Evolutionary conservation across 2,888 invertebrate genomes (phyloP).

Genomic region (Himalopsyche anomala): DNA sequence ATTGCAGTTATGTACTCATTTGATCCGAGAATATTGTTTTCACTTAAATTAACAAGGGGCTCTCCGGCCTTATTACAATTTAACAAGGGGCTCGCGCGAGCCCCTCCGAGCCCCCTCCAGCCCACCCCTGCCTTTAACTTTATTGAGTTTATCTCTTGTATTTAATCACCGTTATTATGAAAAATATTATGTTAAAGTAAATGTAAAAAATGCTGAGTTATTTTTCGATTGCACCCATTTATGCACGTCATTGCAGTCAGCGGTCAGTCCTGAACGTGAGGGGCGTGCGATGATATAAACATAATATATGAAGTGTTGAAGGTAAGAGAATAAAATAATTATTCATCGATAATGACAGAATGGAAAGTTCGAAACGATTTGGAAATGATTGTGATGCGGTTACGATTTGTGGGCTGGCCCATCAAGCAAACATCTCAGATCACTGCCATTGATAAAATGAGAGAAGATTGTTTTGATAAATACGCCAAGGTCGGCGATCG

Average conservation of each 20-base stretch:
- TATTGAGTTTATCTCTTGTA: too few relatives aligned
- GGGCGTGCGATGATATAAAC: conserved; percentile 20
- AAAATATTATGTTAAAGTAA: too few relatives aligned
- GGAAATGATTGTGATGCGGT: conserved; percentile 25
- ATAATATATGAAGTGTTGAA: conserved; percentile 30
- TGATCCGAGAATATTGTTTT: too few relatives aligned
- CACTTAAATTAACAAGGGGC: too few relatives aligned
- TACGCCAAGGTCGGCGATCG: background rate
- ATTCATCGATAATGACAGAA: conserved; percentile 44
- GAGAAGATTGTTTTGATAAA: background rate
- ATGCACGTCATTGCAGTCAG: background rate
- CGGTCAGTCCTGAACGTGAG: background rate
- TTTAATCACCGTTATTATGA: too few relatives aligned
- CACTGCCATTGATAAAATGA: background rate
- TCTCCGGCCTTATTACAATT: too few relatives aligned
- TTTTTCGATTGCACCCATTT: background rate
- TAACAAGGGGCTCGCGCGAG: too few relatives aligned
- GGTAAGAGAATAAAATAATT: conserved; percentile 5
- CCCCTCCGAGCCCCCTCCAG: too few relatives aligned
- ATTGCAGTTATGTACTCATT: too few relatives aligned
- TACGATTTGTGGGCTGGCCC: background rate
- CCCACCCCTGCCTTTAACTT: too few relatives aligned
- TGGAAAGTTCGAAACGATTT: conserved; percentile 43
- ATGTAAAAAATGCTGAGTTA: background rate
- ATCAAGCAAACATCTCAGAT: background rate